A percentile compares a stretch with the other conserved stretches of the same genome.
These are phyloP conservation scores for Atrina japonica DNA, from an alignment of 2,888 invertebrate species.

Conservation along the genomic window DNA sequence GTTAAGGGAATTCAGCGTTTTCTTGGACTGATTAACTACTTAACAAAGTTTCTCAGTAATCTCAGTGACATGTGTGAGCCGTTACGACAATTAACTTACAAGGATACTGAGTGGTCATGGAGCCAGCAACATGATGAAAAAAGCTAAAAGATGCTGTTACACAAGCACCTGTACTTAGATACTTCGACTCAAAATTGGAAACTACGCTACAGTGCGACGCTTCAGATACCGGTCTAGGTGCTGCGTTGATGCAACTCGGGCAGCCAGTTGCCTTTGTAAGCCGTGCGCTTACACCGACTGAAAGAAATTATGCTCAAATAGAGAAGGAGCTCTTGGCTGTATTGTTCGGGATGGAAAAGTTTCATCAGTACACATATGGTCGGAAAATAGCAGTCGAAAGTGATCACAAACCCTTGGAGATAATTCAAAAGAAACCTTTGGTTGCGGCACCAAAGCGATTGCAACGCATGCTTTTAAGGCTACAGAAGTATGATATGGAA, in stretches of 20 bases:
- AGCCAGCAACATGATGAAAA: constrained; percentile 34
- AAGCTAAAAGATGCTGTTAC: constrained; percentile 39
- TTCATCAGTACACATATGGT: constrained; percentile 53
- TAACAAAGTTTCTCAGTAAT: constrained; percentile 42
- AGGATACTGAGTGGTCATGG: constrained; percentile 38
- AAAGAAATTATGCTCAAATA: constrained; percentile 55
- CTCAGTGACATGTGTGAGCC: constrained; percentile 36
- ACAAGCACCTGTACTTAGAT: constrained; percentile 40
- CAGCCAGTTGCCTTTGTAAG: constrained; percentile 52
- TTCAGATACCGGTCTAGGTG: constrained; percentile 50
- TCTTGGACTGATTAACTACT: constrained; percentile 44
- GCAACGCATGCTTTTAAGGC: constrained; percentile 55
- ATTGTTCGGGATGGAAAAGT: constrained; percentile 48
- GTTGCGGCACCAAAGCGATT: constrained; percentile 46
- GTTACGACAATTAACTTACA: constrained; percentile 32
- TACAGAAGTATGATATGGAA: constrained; percentile 47
- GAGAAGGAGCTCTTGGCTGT: constrained; percentile 59
- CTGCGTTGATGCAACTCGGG: constrained; percentile 50
- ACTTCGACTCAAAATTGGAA: constrained; percentile 34
- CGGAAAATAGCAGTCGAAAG: constrained; percentile 44
- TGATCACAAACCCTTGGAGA: constrained; percentile 52
- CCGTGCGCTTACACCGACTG: constrained; percentile 46
- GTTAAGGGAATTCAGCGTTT: constrained; percentile 39
- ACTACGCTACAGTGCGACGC: constrained; percentile 43
- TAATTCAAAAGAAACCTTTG: constrained; percentile 44